Conservation (phyloP, 2,888 invertebrate species). For the Chloroclysta siterata region DNA sequence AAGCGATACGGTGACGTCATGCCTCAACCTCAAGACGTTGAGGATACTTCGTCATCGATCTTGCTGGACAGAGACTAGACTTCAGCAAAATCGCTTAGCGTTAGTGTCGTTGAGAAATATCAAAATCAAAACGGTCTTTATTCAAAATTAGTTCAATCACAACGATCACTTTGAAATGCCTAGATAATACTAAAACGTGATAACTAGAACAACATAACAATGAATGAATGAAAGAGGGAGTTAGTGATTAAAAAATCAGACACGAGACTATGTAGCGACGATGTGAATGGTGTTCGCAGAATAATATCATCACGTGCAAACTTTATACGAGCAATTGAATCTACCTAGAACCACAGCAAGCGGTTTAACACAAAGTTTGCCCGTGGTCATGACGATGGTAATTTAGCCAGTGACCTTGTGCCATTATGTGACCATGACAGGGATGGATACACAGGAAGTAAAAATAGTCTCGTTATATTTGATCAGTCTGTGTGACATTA, state of each 20-base stretch:
- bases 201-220: no score
- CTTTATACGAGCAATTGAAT: slow-evolving; percentile 1
- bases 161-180: no score
- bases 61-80: no score
- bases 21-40: no score
- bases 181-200: not conserved
- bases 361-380: slow-evolving; percentile 20
- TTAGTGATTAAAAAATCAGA: not conserved
- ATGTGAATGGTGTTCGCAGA: not conserved
- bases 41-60: no score
- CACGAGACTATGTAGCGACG: not conserved
- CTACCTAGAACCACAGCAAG: slow-evolving; percentile 5
- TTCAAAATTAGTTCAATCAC: no score
- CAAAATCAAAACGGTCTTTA: no score
- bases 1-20: no score
- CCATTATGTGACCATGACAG: slow-evolving; percentile 63
- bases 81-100: no score
- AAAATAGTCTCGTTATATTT: slow-evolving; percentile 50
- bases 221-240: not conserved
- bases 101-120: no score
- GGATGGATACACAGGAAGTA: slow-evolving; percentile 64
- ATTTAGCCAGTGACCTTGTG: slow-evolving; percentile 56
- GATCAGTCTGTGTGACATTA: slow-evolving; percentile 39
- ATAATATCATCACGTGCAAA: not conserved
- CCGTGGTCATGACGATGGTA: slow-evolving; percentile 47